Percentiles rank a stretch among this genome's conserved stretches.
Conservation (phyloP, 2,797 vertebrate species). For the Eulemur coronatus region DNA sequence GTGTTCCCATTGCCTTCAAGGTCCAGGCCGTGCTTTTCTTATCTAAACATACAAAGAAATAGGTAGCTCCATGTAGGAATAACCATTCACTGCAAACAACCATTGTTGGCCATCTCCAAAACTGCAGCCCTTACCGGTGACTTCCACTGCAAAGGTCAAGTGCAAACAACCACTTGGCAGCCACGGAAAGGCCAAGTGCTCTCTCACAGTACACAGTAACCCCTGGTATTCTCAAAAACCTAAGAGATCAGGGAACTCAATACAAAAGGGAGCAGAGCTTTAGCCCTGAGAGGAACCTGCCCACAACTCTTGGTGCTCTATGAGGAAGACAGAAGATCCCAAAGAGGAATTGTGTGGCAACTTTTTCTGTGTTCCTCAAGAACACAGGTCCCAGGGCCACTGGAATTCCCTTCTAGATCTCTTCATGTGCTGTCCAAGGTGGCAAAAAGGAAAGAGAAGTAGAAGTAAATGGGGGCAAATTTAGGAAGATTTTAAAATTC, state of each 20-base stretch:
- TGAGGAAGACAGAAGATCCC: not conserved
- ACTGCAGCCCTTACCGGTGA: not conserved
- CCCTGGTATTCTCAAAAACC: not conserved
- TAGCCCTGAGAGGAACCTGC: not conserved
- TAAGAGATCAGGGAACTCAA: not conserved
- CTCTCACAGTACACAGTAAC: not conserved
- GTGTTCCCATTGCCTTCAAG: not conserved
- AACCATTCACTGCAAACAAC: not conserved
- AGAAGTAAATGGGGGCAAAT: not conserved
- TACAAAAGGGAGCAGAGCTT: not conserved
- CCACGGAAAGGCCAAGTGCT: not conserved
- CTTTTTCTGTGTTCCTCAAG: not conserved
- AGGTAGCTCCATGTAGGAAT: too few species aligned
- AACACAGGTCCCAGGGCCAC: not conserved
- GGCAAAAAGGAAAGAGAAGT: not conserved
- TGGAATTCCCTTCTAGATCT: not conserved
- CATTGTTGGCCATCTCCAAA: not conserved
- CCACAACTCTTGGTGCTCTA: too few species aligned
- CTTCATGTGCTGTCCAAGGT: not conserved
- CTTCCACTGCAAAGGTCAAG: not conserved
- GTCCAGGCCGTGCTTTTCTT: not conserved
- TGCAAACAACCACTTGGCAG: too few species aligned
- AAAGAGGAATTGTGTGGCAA: not conserved
- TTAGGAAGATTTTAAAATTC: not conserved
- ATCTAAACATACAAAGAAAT: not conserved